Base-by-base conservation (phyloP, 2,888 invertebrate genomes). In the Lacanobia wlatinum region DNA sequence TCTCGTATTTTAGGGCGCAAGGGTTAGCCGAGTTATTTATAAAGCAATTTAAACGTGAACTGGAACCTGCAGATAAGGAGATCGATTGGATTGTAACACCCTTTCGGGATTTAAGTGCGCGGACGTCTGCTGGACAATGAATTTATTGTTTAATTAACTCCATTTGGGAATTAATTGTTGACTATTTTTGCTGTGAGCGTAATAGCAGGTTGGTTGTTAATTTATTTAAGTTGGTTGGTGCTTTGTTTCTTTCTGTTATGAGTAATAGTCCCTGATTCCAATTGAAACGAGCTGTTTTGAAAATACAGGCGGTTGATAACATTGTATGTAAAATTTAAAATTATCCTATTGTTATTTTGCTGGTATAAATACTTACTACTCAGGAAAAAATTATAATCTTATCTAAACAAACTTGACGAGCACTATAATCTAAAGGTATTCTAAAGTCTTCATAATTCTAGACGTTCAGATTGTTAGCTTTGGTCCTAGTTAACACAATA, bases 41-140 rank as follows among this genome's bases (percentile, higher is more conserved):
- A 95, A 94, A 95, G 92, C 95, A 94, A 95, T 96, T 96, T 94
- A 94, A 95, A 94, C 92, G 88, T 88, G 89, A 91, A 90, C 93
- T 93, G 95, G 87, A 85, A 90, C 87, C 88, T 83, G 89, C 81
- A 90, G 94, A 94, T 94, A 95, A 94, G 91, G 90, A 87, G 90
- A 80, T 86, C 89, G 89, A 89, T 91, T 84, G 89, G 87, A 87
- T 82, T 87, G 86, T 87, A 89, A 87, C 84, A 88, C 90, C 89
- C 89, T 87, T 88, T 90, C 21, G 67, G 70, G 62, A 68, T 67
- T 85, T 80, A 73, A 78, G 78, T 80, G 73, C 58, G 74, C 59
- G 63, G 71, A 78, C 81, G 71, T 72, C 61, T 76, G 69, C 76
- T 75, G 74, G 72, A 82, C 71, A 82, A 73, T 73, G 71, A 78